These are phyloP conservation scores for Pachyuromys duprasi DNA, from an alignment of 2,797 vertebrate genomes.

Conservation along the genomic window DNA sequence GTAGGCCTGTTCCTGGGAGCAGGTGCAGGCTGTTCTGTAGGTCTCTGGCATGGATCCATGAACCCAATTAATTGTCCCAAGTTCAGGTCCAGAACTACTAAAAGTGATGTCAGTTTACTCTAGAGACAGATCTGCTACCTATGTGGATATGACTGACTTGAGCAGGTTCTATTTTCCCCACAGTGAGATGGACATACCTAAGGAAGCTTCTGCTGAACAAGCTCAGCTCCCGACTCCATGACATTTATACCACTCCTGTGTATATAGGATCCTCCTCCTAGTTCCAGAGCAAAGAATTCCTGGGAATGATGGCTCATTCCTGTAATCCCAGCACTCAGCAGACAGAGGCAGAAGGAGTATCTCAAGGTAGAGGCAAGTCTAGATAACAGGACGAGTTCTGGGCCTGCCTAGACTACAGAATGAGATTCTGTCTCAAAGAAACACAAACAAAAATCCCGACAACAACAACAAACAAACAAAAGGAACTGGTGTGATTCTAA, in stretches of 20 bases:
- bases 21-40: accelerated
- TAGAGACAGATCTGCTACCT: background rate
- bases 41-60: accelerated
- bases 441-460: background rate
- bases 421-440: background rate
- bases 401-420: background rate
- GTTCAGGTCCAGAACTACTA: background rate
- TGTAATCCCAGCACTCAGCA: background rate
- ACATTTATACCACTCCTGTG: background rate
- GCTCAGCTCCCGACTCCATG: accelerated
- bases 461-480: background rate
- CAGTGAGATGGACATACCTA: accelerated
- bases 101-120: background rate
- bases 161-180: accelerated
- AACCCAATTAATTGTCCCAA: background rate
- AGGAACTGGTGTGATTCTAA: background rate
- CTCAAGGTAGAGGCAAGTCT: background rate
- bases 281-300: background rate
- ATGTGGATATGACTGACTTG: background rate
- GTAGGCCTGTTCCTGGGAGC: accelerated
- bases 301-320: no score
- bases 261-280: background rate
- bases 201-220: no score
- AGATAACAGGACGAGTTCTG: background rate
- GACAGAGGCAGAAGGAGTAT: background rate